phyloP scores from a whole-genome alignment of 2,113 vertebrate genomes.

The Amblyopsis rosae region DNA sequence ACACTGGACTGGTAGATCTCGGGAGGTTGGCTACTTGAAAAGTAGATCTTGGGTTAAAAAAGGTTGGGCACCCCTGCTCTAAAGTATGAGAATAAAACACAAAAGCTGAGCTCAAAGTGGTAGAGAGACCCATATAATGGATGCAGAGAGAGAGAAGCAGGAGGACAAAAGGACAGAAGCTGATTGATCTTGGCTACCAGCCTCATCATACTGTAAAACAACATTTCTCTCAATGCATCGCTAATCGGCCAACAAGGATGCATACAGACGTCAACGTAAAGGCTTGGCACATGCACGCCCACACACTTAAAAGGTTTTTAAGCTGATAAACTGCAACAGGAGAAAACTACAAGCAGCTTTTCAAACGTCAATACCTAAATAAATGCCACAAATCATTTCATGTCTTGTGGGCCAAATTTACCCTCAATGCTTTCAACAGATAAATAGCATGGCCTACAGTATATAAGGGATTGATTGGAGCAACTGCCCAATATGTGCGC shows the following conservation, averaged over 20 bases:
- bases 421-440: neutral
- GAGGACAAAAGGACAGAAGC: neutral
- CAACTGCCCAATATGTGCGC: too few species aligned
- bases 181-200: constrained; percentile 10
- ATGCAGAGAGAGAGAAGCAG: neutral
- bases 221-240: neutral
- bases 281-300: neutral
- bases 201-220: constrained; percentile 2
- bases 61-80: too few species aligned
- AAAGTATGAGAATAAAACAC: neutral
- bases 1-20: too few species aligned
- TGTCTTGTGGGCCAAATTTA: neutral
- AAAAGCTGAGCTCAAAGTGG: neutral
- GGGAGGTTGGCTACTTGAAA: too few species aligned
- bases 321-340: too few species aligned
- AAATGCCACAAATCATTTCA: neutral
- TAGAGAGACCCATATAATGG: neutral
- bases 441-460: neutral
- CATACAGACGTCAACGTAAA: too few species aligned
- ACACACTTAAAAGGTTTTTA: neutral
- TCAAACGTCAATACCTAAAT: too few species aligned
- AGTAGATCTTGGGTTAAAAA: too few species aligned
- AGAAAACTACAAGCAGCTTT: too few species aligned
- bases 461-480: neutral
- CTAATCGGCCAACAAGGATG: neutral